phyloP scores from a whole-genome alignment of 2,113 vertebrate genomes.

The Cranoglanis bouderius region DNA sequence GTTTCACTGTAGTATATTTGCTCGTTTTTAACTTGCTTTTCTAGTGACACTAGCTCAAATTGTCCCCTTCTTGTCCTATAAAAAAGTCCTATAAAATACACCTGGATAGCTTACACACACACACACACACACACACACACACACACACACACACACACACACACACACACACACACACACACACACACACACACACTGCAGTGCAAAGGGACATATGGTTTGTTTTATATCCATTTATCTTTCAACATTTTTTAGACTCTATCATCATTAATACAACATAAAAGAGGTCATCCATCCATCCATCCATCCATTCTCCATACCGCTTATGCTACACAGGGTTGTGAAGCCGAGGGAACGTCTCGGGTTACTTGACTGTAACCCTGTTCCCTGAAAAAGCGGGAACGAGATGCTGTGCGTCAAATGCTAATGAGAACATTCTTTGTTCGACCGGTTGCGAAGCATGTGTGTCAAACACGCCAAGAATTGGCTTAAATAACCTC shows the following conservation, averaged over 20 bases:
- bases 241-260: neutral
- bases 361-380: no score
- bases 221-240: neutral
- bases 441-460: no score
- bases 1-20: slow-evolving; percentile 11
- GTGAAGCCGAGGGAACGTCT: no score
- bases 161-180: slow-evolving; percentile 14
- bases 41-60: slow-evolving; percentile 13
- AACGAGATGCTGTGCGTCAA: no score
- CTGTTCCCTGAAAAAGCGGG: no score
- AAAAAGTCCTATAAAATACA: slow-evolving; percentile 13
- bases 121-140: neutral
- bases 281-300: neutral
- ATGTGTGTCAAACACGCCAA: no score
- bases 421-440: no score
- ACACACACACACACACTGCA: neutral
- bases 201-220: neutral
- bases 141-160: neutral
- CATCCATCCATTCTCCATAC: no score
- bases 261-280: neutral
- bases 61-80: neutral
- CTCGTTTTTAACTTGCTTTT: slow-evolving; percentile 6
- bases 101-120: slow-evolving; percentile 33
- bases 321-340: no score
- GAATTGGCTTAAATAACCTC: no score